Conservation (phyloP, 2,113 vertebrate genomes). For the Microtus ochrogaster region DNA sequence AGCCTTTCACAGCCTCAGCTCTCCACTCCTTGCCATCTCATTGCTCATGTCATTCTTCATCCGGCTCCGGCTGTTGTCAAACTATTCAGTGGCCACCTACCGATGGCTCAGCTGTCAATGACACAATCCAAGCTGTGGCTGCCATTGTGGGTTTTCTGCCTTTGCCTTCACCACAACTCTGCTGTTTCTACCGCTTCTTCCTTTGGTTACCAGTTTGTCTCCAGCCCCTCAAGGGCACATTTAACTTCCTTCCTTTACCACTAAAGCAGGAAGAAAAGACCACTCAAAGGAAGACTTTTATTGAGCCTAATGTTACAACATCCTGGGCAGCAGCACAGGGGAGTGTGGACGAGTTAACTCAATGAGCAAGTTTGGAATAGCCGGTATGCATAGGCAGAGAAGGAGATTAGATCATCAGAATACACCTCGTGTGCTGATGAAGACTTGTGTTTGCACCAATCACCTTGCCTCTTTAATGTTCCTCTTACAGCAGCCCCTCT, state of each 20-base stretch:
- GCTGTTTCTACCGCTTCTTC: background rate
- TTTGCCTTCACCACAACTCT: background rate
- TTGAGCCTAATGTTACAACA: background rate
- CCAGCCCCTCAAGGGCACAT: background rate
- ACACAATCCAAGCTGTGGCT: background rate
- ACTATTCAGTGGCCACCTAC: background rate
- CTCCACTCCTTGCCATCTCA: background rate
- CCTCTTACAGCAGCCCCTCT: background rate
- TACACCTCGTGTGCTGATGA: background rate
- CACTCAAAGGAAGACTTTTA: background rate
- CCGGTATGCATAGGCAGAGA: background rate
- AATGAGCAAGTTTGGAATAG: background rate
- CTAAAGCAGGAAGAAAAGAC: background rate
- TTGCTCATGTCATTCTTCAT: too few species aligned
- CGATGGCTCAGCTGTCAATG: background rate
- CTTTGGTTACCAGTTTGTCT: background rate
- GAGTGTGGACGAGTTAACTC: background rate
- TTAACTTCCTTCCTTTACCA: background rate
- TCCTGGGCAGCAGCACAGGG: background rate
- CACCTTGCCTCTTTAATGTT: background rate
- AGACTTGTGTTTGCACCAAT: background rate
- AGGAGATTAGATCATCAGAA: background rate
- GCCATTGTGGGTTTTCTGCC: fast-evolving
- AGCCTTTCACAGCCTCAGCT: background rate
- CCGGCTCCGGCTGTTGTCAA: too few species aligned